Base-by-base conservation (phyloP, 2,888 invertebrate genomes). In the Ophion ellenae region DNA sequence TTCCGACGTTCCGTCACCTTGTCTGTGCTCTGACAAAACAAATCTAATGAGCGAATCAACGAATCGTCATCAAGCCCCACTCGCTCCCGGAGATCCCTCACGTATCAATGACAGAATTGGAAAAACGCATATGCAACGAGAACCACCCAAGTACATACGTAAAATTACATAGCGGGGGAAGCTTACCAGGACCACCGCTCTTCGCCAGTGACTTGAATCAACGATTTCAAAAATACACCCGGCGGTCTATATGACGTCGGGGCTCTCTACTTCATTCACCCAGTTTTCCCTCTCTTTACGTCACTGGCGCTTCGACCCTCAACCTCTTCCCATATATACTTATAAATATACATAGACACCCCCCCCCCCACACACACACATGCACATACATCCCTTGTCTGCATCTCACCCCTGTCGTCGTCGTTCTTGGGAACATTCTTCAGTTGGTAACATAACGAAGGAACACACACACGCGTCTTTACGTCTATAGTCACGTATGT, bases 191-290 rank as follows among this genome's bases (percentile, higher is more conserved):
- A 1, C 40, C 40, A 40, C 40, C 32, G 14, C 20, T 24, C 53
- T n/a, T 17, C 53, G 32, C 45, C 36, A 45, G 32, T 81, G 61
- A 76, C 85, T 89, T 89, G 87, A 90, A 88, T 88, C 88, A 88
- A 89, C 86, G 76, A 87, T 84, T 89, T 87, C 75, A 87, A 90
- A 90, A 89, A 90, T 90, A 90, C 78, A 86, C 57, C 67, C 47
- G n/a, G 64, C 75, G 76, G 63, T 79, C 78, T 79, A 81, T 83
- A 78, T 82, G 71, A 76, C 82, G 80, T 84, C 86, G 74, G 73
- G 74, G 73, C 71, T 87, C 86, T 87, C 83, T 87, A 81, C 89
- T 90, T 90, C 90, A 90, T 92, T 92, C 92, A 91, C 90, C 92
- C 87, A 91, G 87, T 92, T 91, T 90, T 89, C 87, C 75, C 84